Conservation (phyloP, 2,113 vertebrate genomes). For the Pollimyrus isidori region DNA sequence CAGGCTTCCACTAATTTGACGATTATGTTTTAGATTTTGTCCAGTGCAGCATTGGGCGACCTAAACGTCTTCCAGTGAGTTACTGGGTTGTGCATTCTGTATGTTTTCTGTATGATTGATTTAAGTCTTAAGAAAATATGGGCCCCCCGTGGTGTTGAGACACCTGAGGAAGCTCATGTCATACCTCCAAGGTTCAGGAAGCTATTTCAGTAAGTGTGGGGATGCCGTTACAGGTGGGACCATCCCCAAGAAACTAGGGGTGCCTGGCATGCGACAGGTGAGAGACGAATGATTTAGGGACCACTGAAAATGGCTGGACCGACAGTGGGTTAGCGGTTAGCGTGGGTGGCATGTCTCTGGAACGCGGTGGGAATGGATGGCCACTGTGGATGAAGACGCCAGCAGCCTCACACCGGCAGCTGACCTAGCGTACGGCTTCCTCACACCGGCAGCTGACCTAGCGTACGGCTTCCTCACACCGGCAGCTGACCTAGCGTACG, state of each 20-base stretch:
- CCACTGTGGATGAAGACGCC: neutral
- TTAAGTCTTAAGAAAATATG: neutral
- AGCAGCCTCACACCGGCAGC: no score
- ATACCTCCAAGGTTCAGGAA: neutral
- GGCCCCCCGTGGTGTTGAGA: neutral
- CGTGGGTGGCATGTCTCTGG: neutral
- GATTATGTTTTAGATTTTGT: neutral
- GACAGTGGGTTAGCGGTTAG: slow-evolving; percentile 28
- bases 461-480: neutral
- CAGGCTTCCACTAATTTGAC: neutral
- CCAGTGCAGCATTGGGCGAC: neutral
- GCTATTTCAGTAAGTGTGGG: neutral
- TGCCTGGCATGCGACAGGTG: neutral
- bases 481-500: neutral
- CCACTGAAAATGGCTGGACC: slow-evolving; percentile 28
- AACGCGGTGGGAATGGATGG: neutral
- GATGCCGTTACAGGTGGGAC: neutral
- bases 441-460: no score
- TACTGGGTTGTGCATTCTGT: neutral
- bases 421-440: neutral
- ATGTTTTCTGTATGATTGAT: neutral
- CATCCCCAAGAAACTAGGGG: neutral
- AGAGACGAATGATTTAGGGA: neutral
- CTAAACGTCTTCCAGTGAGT: neutral
- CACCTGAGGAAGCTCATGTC: neutral